Evolutionary conservation across 2,888 invertebrate genomes (phyloP), one percentile per base, ranked within the genome.

Genomic region (Bombyx huttoni): DNA sequence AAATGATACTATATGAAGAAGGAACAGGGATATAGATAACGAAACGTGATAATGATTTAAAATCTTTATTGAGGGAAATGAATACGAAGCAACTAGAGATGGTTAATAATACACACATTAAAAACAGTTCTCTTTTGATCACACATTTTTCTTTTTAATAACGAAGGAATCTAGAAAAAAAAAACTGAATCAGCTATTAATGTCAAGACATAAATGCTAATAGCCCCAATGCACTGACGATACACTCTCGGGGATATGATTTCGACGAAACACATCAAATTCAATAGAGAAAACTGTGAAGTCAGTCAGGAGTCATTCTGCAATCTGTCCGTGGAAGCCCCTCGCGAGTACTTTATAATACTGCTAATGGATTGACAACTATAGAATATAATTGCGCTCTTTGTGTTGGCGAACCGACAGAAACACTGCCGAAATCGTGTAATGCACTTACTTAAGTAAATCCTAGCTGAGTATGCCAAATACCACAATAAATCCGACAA

Each of bases 381-480:
- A 67, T 70, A 69, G 70, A 61, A 67, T 63, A 64, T 66, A 70
- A 75, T 71, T 65, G 65, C 67, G 57, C 56, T 62, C 61, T 75
- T 78, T 76, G 70, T 76, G 70, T 75, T 62, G 58, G 58, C 52
- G 53, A 52, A 62, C 54, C 67, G 67, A 71, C 69, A 72, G 70
- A 72, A 69, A 70, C 58, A 67, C 64, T 66, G 59, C 62, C 63
- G 58, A 60, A 61, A 64, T 63, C 58, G 58, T 59, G 61, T 63
- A 67, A 63, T 63, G 64, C 63, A 64, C 60, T 63, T 63, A 61
- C 60, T 68, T 71, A 67, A 61, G 67, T 60, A 64, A 70, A 70
- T 67, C 40, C n/a, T 67, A 67, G 64, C 66, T 63, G 58, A 62
- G 67, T 69, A 76, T 76, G 73, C 72, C 81, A 75, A 78, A 75